phyloP scores from a whole-genome alignment of 2,113 vertebrate genomes.

The Pseudorhombus dupliciocellatus region DNA sequence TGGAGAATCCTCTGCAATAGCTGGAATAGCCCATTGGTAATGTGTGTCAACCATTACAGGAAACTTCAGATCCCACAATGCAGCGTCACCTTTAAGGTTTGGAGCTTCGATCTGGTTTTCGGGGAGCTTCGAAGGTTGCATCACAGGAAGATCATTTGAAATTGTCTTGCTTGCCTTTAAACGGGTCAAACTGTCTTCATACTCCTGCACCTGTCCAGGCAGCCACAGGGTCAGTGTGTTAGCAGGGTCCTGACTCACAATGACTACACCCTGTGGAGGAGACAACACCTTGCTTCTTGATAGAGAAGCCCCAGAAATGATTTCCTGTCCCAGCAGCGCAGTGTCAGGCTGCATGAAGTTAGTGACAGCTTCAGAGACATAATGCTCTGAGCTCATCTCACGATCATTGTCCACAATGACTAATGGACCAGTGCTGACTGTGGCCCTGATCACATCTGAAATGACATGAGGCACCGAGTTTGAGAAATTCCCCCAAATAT shows the following conservation, averaged over 20 bases:
- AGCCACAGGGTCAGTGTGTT: constrained; percentile 53
- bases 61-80: not conserved
- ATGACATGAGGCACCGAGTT: not conserved
- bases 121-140: not conserved
- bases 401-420: constrained; percentile 37
- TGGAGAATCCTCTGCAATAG: not conserved
- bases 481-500: not conserved
- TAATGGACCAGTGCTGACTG: constrained; percentile 57
- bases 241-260: constrained; percentile 40
- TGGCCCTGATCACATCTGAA: constrained; percentile 47
- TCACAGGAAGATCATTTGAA: not conserved
- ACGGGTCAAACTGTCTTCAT: not conserved
- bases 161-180: not conserved
- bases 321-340: not conserved
- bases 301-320: constrained; percentile 2
- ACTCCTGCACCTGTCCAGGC: constrained; percentile 26
- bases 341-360: constrained; percentile 7
- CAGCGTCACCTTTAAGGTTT: not conserved
- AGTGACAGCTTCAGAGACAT: not conserved
- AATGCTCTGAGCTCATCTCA: not conserved
- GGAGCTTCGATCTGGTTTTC: not conserved
- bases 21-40: constrained; percentile 4
- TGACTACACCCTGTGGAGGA: constrained; percentile 27
- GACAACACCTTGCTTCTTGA: not conserved
- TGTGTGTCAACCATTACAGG: not conserved